Evolutionary conservation across 2,888 invertebrate species (phyloP).

Genomic region (Leptopilina drosophilae): DNA sequence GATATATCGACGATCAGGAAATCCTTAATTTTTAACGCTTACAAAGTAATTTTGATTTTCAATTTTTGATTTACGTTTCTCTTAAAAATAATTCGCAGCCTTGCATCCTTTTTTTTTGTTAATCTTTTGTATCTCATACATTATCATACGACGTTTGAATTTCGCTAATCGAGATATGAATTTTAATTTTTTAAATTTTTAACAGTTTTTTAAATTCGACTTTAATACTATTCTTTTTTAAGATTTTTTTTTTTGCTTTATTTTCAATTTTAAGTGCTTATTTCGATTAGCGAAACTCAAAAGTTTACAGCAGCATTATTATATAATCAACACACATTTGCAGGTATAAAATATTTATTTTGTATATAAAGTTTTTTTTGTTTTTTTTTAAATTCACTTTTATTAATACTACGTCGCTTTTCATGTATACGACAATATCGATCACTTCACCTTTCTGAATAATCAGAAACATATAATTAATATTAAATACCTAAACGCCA

Average conservation of each 20-base stretch:
- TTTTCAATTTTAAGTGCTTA: neutral
- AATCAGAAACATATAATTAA: constrained; percentile 20
- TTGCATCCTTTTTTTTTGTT: constrained; percentile 34
- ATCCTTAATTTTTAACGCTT: constrained; percentile 65
- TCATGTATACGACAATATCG: constrained; percentile 18
- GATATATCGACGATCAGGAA: constrained; percentile 68
- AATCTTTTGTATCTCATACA: neutral
- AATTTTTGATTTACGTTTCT: constrained; percentile 67
- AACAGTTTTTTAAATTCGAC: neutral
- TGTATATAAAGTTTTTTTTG: constrained; percentile 12
- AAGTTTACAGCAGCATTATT: constrained; percentile 26
- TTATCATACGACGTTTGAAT: constrained; percentile 16
- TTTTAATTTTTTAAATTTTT: neutral
- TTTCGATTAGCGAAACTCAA: constrained; percentile 22
- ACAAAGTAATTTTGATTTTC: constrained; percentile 72
- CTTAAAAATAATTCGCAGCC: constrained; percentile 50
- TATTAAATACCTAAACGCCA: constrained; percentile 14
- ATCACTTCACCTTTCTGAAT: constrained; percentile 38
- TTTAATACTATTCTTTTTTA: neutral
- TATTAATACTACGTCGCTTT: constrained; percentile 41
- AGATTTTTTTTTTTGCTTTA: neutral
- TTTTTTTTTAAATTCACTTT: constrained; percentile 11
- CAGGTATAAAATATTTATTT: constrained; percentile 33
- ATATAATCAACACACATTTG: constrained; percentile 32
- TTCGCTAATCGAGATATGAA: constrained; percentile 5